Conservation (phyloP, 2,797 vertebrate species). For the Gastrophryne carolinensis region DNA sequence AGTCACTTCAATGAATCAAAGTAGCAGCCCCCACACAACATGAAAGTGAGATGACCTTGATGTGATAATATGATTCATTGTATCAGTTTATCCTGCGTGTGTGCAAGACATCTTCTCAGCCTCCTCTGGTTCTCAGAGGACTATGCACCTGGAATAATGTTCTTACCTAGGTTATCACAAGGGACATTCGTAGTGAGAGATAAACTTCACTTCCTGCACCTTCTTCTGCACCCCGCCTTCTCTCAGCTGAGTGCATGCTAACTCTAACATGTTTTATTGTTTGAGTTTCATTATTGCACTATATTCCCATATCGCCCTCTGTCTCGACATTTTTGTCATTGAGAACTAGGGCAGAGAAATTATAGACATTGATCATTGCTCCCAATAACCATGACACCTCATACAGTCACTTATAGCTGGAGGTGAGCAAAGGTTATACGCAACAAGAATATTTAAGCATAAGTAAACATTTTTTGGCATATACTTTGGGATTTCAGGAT, state of each 20-base stretch:
- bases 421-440: no score
- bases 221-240: background rate
- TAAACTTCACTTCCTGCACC: slow-evolving; percentile 2
- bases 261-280: background rate
- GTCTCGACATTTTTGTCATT: background rate
- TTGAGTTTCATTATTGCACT: no score
- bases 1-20: no score
- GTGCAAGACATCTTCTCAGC: background rate
- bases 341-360: background rate
- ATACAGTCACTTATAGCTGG: background rate
- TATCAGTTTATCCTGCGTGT: background rate
- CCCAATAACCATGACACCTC: background rate
- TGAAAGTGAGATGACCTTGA: slow-evolving; percentile 20
- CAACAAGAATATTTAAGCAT: no score
- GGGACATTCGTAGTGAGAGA: background rate
- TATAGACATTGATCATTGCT: background rate
- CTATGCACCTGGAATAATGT: background rate
- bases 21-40: background rate
- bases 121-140: slow-evolving; percentile 1
- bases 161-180: background rate
- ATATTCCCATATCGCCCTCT: background rate
- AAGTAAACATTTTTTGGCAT: no score
- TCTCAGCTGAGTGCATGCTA: background rate
- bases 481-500: no score
- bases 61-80: background rate